phyloP scores from a whole-genome alignment of 2,113 vertebrate species.

The Monarcha castaneiventris region DNA sequence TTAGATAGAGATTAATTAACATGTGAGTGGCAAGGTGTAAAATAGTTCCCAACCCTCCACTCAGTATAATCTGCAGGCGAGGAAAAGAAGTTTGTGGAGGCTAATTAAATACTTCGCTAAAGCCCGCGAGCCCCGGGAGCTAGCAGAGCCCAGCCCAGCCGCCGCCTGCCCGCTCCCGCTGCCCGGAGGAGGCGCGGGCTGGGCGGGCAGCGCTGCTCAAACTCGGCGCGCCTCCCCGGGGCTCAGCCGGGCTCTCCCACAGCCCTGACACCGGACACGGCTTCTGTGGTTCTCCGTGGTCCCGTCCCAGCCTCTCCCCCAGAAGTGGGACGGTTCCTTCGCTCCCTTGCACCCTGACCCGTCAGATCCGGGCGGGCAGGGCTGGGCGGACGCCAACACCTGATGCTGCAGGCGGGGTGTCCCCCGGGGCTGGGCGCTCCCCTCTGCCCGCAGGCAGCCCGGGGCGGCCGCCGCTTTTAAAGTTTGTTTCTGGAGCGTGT shows the following conservation, averaged over 20 bases:
- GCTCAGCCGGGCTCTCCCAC: neutral
- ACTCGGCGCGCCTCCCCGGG: neutral
- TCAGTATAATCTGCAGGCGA: constrained; percentile 79
- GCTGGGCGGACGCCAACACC: neutral
- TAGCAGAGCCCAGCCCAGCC: neutral
- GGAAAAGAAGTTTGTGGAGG: constrained; percentile 75
- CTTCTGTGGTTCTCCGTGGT: neutral
- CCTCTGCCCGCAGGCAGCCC: neutral
- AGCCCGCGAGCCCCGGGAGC: constrained; percentile 56
- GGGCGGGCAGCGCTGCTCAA: neutral
- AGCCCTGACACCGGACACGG: neutral
- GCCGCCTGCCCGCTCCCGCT: neutral
- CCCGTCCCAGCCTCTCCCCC: neutral
- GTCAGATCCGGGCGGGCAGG: neutral
- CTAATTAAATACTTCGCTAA: constrained; percentile 78
- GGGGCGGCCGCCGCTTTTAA: neutral
- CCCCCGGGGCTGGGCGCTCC: neutral
- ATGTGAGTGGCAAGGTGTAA: constrained; percentile 86
- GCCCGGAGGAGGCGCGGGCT: neutral
- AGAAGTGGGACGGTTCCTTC: neutral
- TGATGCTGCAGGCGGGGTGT: neutral
- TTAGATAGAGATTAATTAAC: constrained; percentile 87
- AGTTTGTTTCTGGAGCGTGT: constrained; percentile 74
- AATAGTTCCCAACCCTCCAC: constrained; percentile 80
- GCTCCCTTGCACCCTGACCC: neutral